Base-by-base conservation (phyloP, 2,797 vertebrate genomes). In the Mallotus villosus region DNA sequence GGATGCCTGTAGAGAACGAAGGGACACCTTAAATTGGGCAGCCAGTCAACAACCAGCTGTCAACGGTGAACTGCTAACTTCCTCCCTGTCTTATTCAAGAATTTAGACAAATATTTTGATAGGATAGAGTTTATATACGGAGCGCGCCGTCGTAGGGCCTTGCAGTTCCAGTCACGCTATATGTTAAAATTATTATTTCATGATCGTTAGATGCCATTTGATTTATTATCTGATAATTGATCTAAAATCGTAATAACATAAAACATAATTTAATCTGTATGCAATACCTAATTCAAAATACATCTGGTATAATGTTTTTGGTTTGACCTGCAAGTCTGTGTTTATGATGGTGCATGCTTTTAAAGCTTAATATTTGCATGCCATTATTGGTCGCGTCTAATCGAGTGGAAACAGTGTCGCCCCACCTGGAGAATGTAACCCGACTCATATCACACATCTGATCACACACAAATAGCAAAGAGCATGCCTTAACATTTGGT, bases 91-190 rank as follows among this genome's bases (percentile, higher is more conserved):
- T 87, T 81, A 86, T 85, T 88, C 89, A 25, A 78, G 83, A 79
- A 88, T 90, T 85, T 85, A 76, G 62, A 83, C 88, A 86, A 91
- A 92, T 93, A 92, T 93, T 93, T 93, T 83, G 76, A 91, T 67
- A 92, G 89, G 85, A 80, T 91, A 70, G 80, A 62, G 74, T 92
- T 90, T 87, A 91, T 82, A 67, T 46, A 71, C 57, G 82, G 69
- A 82, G 84, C 64, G 85, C 81, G 87, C 83, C 74, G 76, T 78
- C 64, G 46, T 66, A n/a, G 27, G 71, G 81, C 81, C 75, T 81
- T 24, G 6, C 80, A 82, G 80, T 73, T 68, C 41, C 73, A 77
- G 74, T 83, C 84, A 84, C 78, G 82, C 80, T 74, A 80, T 81
- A 87, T 41, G 83, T 77, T 76, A 69, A 87, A 89, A 83, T 82